Evolutionary conservation across 2,797 vertebrate species (phyloP).

Genomic region (Enteromius treurensis): DNA sequence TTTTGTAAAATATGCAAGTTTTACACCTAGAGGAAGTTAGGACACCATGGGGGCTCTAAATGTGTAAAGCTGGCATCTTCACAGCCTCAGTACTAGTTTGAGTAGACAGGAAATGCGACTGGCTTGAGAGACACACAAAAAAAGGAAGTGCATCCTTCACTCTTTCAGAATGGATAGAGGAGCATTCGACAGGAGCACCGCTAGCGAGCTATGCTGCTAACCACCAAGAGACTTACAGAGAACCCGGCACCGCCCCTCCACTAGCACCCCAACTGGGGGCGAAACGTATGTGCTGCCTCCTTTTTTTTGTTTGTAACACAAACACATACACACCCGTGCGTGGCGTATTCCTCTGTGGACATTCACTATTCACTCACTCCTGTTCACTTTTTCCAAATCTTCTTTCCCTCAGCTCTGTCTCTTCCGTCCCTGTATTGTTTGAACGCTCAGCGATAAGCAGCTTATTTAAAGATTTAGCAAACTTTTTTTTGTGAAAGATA

Average conservation of each 20-base stretch:
- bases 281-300: constrained; percentile 75
- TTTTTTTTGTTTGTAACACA: constrained; percentile 49
- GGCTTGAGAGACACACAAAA: constrained; percentile 59
- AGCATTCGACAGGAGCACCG: constrained; percentile 84
- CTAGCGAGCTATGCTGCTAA: constrained; percentile 87
- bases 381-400: constrained; percentile 43
- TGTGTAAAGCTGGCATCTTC: constrained; percentile 15
- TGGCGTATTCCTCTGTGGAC: constrained; percentile 39
- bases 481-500: not conserved
- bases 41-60: not conserved
- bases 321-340: constrained; percentile 30
- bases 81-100: constrained; percentile 46
- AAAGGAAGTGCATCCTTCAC: constrained; percentile 70
- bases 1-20: constrained; percentile 32
- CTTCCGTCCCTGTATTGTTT: constrained; percentile 32
- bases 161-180: constrained; percentile 94
- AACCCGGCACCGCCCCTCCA: constrained; percentile 77
- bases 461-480: constrained; percentile 18
- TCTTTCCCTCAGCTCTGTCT: constrained; percentile 31
- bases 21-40: constrained; percentile 17
- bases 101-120: constrained; percentile 37
- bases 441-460: not conserved
- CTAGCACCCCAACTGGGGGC: constrained; percentile 74
- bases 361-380: constrained; percentile 36
- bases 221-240: constrained; percentile 91